Conservation (phyloP, 2,888 invertebrate species). For the Mantis religiosa region DNA sequence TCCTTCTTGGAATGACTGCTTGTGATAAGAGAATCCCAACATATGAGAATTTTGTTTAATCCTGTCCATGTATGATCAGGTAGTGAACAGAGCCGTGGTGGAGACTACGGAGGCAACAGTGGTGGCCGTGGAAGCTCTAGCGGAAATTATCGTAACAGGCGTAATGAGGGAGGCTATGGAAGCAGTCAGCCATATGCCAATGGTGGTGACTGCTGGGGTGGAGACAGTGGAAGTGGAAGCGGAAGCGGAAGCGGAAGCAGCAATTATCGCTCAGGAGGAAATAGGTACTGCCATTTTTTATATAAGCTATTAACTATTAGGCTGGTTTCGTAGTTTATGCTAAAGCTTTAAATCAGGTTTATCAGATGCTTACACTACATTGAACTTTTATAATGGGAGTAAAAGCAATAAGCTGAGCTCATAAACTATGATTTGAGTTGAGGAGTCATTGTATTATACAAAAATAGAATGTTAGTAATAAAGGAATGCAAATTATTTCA, state of each 20-base stretch:
- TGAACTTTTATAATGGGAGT: no score
- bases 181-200: conserved; percentile 16
- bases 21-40: neutral
- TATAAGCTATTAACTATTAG: no score
- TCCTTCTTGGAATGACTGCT: no score
- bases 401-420: no score
- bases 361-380: no score
- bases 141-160: conserved; percentile 28
- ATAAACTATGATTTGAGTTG: no score
- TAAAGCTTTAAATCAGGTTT: no score
- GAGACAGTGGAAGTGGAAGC: conserved; percentile 37
- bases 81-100: conserved; percentile 36
- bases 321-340: no score
- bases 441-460: no score
- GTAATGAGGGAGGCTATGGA: conserved; percentile 17
- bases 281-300: neutral
- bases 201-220: conserved; percentile 38
- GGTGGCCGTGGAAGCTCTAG: conserved; percentile 39
- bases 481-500: no score
- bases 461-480: no score
- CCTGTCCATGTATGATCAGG: conserved; percentile 1
- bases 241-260: conserved; percentile 41
- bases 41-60: neutral
- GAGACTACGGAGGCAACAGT: conserved; percentile 45
- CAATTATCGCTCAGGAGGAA: conserved; percentile 33